phyloP scores from a whole-genome alignment of 92 coral and sea anemone species.

The Pocillopora meandrina region DNA sequence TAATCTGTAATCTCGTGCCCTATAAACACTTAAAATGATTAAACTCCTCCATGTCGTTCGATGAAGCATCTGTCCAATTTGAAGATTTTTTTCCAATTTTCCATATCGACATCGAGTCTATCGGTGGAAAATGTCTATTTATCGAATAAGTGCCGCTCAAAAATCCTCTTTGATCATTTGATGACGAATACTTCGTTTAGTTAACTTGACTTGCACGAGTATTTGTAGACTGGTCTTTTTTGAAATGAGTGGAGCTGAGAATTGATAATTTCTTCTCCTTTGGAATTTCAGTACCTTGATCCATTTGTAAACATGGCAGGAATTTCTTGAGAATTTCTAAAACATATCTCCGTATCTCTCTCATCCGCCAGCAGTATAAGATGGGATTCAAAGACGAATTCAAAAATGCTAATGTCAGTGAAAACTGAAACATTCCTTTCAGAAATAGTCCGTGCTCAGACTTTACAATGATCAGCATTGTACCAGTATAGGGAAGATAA shows the following conservation, averaged over 20 bases:
- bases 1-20: too few relatives aligned
- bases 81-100: too few relatives aligned
- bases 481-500: constrained; percentile 3
- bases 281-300: neutral
- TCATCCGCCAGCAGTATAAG: constrained; percentile 26
- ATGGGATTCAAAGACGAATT: constrained; percentile 18
- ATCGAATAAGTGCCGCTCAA: too few relatives aligned
- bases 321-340: neutral
- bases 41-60: too few relatives aligned
- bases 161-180: too few relatives aligned
- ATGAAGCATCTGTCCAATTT: too few relatives aligned
- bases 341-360: constrained; percentile 12
- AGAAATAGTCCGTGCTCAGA: neutral
- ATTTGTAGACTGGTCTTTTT: neutral
- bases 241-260: neutral
- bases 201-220: neutral
- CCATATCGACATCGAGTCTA: too few relatives aligned
- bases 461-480: neutral
- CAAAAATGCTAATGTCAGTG: constrained; percentile 5
- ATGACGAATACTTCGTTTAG: neutral
- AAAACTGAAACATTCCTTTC: constrained; percentile 10
- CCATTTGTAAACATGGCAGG: neutral
- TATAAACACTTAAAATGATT: too few relatives aligned
- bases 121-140: too few relatives aligned
- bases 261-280: neutral